These are phyloP conservation scores for Zeugodacus cucurbitae DNA, from an alignment of 1,140 invertebrate genomes.

Conservation along the genomic window DNA sequence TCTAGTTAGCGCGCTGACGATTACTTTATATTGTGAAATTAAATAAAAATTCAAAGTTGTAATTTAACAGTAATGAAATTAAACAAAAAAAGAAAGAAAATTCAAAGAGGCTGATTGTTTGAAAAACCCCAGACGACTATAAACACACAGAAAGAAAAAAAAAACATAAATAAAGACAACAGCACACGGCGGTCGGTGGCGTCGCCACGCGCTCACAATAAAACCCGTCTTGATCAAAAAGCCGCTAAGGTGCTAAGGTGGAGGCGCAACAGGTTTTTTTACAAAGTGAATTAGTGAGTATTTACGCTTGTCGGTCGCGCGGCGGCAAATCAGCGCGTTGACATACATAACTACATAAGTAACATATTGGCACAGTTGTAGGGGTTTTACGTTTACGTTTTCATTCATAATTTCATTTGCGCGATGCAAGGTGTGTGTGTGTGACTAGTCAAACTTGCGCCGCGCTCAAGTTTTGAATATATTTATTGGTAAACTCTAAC, in stretches of 20 bases:
- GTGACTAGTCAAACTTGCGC: too few species aligned
- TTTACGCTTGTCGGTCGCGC: neutral
- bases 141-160: neutral
- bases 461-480: too few species aligned
- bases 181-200: neutral
- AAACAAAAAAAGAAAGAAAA: neutral
- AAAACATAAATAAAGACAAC: neutral
- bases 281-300: neutral
- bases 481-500: too few species aligned
- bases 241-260: neutral
- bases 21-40: neutral
- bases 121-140: neutral
- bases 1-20: neutral
- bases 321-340: neutral
- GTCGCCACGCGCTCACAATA: neutral
- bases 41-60: too few species aligned
- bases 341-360: neutral
- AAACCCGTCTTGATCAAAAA: neutral
- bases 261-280: neutral
- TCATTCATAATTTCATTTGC: neutral
- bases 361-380: neutral
- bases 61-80: neutral
- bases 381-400: conserved; percentile 21
- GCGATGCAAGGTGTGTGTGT: neutral
- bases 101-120: neutral